Conservation (phyloP, 2,113 vertebrate genomes). For the Lepisosteus oculatus region DNA sequence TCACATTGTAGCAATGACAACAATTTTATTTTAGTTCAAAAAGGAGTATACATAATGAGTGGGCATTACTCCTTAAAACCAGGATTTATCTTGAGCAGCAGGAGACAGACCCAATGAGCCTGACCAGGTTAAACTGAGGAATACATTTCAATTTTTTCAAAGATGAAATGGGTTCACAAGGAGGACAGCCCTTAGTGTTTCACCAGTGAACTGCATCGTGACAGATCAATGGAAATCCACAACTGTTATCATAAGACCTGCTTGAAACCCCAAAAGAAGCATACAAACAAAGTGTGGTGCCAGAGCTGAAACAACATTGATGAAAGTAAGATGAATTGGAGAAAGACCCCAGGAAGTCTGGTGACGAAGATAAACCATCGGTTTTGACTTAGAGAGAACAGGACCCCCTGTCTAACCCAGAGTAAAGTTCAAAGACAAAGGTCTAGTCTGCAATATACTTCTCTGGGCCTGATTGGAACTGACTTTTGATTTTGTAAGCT, state of each 20-base stretch:
- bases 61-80: too few relatives aligned
- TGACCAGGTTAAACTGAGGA: too few relatives aligned
- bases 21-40: too few relatives aligned
- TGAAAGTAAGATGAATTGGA: neutral
- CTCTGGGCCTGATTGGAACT: neutral
- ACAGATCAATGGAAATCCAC: constrained; percentile 10
- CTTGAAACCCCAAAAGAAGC: constrained; percentile 6
- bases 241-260: constrained; percentile 24
- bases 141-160: too few relatives aligned
- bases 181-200: neutral
- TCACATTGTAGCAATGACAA: too few relatives aligned
- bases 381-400: constrained; percentile 6
- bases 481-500: neutral
- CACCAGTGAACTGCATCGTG: constrained; percentile 20
- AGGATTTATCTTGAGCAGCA: too few relatives aligned
- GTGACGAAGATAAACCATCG: constrained; percentile 18
- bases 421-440: constrained; percentile 21
- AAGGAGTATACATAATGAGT: too few relatives aligned
- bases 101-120: too few relatives aligned
- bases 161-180: too few relatives aligned
- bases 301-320: constrained; percentile 27
- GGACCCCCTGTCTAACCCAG: constrained; percentile 20
- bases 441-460: neutral
- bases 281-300: constrained; percentile 17
- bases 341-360: constrained; percentile 12